These are phyloP conservation scores for Psammodynastes pulverulentus DNA, from an alignment of 2,113 vertebrate species.

Conservation along the genomic window DNA sequence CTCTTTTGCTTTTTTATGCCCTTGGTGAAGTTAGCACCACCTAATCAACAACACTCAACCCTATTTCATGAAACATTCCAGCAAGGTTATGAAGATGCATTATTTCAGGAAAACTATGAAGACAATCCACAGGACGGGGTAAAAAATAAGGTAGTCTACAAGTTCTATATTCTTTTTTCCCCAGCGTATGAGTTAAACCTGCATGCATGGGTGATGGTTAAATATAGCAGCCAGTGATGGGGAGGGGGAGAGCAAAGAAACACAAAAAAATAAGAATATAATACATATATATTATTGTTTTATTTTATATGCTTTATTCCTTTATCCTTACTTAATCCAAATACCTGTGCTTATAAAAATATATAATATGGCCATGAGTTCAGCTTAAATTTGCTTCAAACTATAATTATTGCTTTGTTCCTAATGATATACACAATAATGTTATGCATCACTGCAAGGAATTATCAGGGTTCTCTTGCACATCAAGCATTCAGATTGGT, in stretches of 20 bases:
- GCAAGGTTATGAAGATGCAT: conserved; percentile 60
- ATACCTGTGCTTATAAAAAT: not conserved
- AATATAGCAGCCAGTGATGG: conserved; percentile 7
- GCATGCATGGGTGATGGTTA: conserved; percentile 26
- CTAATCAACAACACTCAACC: conserved; percentile 56
- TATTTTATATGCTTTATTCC: conserved; percentile 22
- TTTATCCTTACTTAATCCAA: not conserved
- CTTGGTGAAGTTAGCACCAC: conserved; percentile 74
- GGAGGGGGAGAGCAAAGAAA: conserved; percentile 25
- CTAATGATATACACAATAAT: not conserved
- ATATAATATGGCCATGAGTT: not conserved
- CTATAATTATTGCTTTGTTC: not conserved
- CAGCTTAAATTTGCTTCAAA: not conserved
- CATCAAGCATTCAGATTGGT: not conserved
- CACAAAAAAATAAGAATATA: conserved; percentile 42
- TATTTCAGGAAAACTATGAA: conserved; percentile 67
- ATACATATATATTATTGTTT: conserved; percentile 1
- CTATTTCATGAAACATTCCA: conserved; percentile 56
- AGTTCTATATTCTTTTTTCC: conserved; percentile 37
- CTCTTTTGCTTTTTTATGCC: conserved; percentile 73
- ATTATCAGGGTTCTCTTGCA: not conserved
- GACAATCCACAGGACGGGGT: conserved; percentile 62
- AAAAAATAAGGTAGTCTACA: conserved; percentile 69
- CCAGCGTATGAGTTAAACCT: conserved; percentile 11
- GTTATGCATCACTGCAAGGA: not conserved